Evolutionary conservation across 2,797 vertebrate species (phyloP), one percentile per base, ranked within the genome.

Genomic region (Periophthalmus magnuspinnatus): DNA sequence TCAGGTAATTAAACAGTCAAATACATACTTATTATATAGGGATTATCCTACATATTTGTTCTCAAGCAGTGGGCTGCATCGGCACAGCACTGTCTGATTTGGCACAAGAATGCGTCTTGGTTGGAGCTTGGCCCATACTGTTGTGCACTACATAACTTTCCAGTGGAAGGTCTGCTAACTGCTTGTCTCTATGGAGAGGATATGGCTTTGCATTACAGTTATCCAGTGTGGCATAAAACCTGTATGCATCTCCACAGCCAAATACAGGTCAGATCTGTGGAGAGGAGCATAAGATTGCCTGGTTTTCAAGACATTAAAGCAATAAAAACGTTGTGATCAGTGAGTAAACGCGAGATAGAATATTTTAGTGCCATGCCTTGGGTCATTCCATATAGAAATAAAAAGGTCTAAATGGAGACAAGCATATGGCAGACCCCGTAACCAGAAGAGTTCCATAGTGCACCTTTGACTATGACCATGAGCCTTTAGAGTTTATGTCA

Each of bases 1-100:
- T 16, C 9, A 59, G 57, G 28, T 58, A 32, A 61, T 21, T n/a
- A 41, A 61, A 61, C 59, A 61, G 59, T 61, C 59, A 61, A 41
- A 41, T 61, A 61, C 36, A 21, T 19, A 34, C 57, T 55, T 55
- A 22, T 11, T 22, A 55, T 19, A 24, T 5, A 36, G 57, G 17
- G 17, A 11, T 21, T 61, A 14, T 2, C 1, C 24, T 57, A 4
- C 24, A 22, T 13, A 21, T 41, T 36, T 33, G 32, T 36, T 14
- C 33, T 61, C 34, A 38, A 41, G 19, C 19, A n/a, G 34, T 41
- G 59, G 59, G 59, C 38, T 16, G 59, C 17, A 5, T 38, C n/a
- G 36, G 34, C 11, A 61, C 33, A 6, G 33, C 57, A 41, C 36
- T 5, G 5, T 61, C 61, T 41, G n/a, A 13, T 61, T 61, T 61